Evolutionary conservation across 2,113 vertebrate genomes (phyloP).

Genomic region (Mohoua ochrocephala): DNA sequence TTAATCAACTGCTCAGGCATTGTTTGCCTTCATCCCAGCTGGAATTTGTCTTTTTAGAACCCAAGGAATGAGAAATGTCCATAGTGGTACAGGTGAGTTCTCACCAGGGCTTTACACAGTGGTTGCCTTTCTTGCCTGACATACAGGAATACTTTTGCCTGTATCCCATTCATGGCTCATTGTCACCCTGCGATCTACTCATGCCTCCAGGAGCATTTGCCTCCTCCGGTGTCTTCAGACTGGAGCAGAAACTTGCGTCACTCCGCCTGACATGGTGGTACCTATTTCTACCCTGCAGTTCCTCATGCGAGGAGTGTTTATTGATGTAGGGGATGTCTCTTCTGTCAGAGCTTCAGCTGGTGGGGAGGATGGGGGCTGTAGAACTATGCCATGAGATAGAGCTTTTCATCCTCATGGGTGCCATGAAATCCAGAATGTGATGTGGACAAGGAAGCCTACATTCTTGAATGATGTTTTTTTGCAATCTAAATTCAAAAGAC

Average conservation of each 20-base stretch:
- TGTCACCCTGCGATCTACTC: not conserved
- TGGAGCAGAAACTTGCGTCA: not conserved
- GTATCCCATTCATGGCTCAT: not conserved
- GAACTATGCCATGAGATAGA: not conserved
- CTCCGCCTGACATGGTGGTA: not conserved
- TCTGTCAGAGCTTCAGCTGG: not conserved
- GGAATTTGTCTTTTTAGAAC: not conserved
- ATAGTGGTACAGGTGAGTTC: not conserved
- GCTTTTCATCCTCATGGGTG: not conserved
- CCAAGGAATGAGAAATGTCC: not conserved
- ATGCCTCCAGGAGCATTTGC: not conserved
- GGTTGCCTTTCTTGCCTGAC: not conserved
- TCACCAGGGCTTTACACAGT: not conserved
- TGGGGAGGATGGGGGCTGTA: not conserved
- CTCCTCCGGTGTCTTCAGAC: not conserved
- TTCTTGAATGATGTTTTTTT: accelerated
- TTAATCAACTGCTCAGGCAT: not conserved
- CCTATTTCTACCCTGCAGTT: not conserved
- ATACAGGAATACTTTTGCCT: not conserved
- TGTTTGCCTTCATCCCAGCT: not conserved
- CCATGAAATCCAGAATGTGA: not conserved
- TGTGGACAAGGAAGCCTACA: not conserved
- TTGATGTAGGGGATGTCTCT: not conserved
- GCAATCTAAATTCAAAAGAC: not conserved
- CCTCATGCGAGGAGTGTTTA: not conserved